A percentile compares a stretch with the other conserved stretches of the same genome.
Evolutionary conservation across 2,113 vertebrate species (phyloP).

Genomic region (Limnothrissa miodon): DNA sequence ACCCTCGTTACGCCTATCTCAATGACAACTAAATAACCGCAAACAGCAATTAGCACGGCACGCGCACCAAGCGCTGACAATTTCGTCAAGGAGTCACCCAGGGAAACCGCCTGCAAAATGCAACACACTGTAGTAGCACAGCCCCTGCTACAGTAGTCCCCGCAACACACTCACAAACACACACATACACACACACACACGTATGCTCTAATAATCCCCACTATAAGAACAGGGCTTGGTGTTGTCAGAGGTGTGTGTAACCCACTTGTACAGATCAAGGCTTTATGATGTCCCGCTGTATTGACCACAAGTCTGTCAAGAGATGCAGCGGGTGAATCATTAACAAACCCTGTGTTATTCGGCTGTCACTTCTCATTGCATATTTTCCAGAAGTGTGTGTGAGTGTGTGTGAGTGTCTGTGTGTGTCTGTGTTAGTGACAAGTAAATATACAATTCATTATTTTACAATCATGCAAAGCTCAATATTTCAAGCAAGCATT

Average conservation of each 20-base stretch:
- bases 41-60: conserved; percentile 64
- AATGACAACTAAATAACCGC: conserved; percentile 72
- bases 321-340: conserved; percentile 3
- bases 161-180: too few relatives aligned
- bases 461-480: conserved; percentile 14
- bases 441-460: conserved; percentile 17
- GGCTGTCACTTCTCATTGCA: background rate
- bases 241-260: background rate
- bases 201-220: background rate
- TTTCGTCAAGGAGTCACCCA: conserved; percentile 51
- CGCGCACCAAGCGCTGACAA: conserved; percentile 42
- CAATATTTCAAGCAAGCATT: conserved; percentile 11
- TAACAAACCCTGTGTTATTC: conserved; percentile 2
- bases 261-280: background rate
- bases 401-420: too few relatives aligned
- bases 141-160: background rate
- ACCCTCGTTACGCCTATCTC: conserved; percentile 65
- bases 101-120: conserved; percentile 33
- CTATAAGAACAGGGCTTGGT: background rate
- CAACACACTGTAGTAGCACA: conserved; percentile 28
- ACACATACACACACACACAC: too few relatives aligned
- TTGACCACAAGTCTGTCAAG: conserved; percentile 15
- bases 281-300: background rate
- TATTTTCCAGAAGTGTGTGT: background rate
- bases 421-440: background rate